A percentile compares a stretch with the other conserved stretches of the same genome.
Conservation (phyloP, 2,113 vertebrate species). For the Vulpes lagopus region DNA sequence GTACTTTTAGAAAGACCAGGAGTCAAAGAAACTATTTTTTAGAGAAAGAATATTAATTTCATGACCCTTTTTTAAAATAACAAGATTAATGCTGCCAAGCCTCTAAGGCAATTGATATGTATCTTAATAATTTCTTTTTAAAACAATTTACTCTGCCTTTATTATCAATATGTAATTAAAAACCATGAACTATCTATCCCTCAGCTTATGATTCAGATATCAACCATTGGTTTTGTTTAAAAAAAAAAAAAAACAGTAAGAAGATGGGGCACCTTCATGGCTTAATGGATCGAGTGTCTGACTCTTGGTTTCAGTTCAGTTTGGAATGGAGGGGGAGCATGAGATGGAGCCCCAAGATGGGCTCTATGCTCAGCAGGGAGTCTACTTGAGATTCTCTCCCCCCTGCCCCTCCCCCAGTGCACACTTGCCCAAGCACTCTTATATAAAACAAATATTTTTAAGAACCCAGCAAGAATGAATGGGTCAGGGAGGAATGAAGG, state of each 20-base stretch:
- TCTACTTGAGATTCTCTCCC: background rate
- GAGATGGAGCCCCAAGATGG: background rate
- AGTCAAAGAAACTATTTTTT: background rate
- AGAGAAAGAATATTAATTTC: background rate
- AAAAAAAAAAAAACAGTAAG: background rate
- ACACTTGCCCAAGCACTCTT: background rate
- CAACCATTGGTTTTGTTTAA: background rate
- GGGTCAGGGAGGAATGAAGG: too few relatives aligned
- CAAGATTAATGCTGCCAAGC: background rate
- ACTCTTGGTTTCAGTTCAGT: background rate
- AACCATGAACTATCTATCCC: background rate
- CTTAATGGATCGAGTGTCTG: background rate
- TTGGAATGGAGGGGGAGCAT: background rate
- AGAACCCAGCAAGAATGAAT: background rate
- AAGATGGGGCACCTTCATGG: background rate
- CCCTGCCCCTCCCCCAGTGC: background rate
- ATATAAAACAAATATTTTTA: background rate
- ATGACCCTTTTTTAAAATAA: background rate
- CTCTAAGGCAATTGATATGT: background rate
- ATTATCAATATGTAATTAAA: constrained; percentile 21
- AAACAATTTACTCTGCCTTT: background rate
- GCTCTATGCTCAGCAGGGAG: background rate
- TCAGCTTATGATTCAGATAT: background rate
- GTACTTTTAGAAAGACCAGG: background rate
- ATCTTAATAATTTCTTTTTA: background rate